A percentile compares a stretch with the other conserved stretches of the same genome.
Evolutionary conservation across 2,113 vertebrate species (phyloP).

Genomic region (Baryphthengus martii): DNA sequence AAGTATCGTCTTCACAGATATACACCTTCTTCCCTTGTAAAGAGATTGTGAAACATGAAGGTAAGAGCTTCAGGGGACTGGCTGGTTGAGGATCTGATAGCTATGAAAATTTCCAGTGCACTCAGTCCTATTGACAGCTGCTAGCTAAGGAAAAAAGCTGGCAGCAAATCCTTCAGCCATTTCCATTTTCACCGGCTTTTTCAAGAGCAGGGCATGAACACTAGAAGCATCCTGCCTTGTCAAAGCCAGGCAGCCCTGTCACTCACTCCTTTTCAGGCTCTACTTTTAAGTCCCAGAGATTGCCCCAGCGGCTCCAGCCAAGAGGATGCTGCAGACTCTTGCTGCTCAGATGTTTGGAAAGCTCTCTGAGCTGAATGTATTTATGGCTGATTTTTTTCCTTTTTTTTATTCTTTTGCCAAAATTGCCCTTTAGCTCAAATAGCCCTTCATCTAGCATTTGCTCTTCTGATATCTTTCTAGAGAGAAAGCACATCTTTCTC

Average conservation of each 20-base stretch:
- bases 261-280: background rate
- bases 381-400: background rate
- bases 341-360: background rate
- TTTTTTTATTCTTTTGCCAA: background rate
- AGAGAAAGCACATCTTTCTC: background rate
- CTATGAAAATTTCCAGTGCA: background rate
- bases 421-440: slow-evolving; percentile 6
- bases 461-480: background rate
- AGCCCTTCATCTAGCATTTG: background rate
- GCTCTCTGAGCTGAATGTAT: background rate
- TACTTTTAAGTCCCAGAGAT: background rate
- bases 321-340: background rate
- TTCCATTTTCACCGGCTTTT: background rate
- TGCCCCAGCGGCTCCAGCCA: background rate
- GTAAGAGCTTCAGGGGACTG: background rate
- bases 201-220: background rate
- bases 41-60: background rate
- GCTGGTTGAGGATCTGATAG: background rate
- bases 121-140: background rate
- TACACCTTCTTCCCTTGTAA: background rate
- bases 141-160: background rate
- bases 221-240: background rate
- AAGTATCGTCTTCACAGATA: background rate
- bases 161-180: background rate
- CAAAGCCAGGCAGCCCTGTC: background rate